Percentiles rank a stretch among this genome's conserved stretches.
Evolutionary conservation across 2,797 vertebrate species (phyloP).

Genomic region (Propithecus perrieri): DNA sequence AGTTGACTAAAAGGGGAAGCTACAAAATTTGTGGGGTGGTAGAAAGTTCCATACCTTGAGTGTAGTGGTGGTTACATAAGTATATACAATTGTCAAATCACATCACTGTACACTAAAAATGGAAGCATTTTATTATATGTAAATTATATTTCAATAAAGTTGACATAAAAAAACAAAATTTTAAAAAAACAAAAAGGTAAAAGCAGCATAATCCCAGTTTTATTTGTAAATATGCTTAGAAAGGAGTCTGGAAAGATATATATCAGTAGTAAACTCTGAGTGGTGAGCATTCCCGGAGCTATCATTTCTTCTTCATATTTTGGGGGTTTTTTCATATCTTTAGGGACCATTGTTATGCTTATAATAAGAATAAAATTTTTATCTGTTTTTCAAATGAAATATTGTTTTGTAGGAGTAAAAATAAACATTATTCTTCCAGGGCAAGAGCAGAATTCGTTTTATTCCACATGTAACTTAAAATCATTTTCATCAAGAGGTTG

Average conservation of each 20-base stretch:
- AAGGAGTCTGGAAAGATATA: background rate
- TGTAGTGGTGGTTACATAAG: rapidly evolving
- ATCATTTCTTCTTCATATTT: background rate
- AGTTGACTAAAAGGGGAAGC: background rate
- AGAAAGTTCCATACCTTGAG: background rate
- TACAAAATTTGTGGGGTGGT: background rate
- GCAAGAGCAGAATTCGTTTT: background rate
- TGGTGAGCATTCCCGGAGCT: background rate
- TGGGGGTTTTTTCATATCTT: background rate
- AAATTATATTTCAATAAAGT: background rate
- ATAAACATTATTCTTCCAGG: background rate
- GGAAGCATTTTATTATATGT: background rate
- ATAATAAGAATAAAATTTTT: background rate
- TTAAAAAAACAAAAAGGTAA: background rate
- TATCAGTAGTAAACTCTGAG: background rate
- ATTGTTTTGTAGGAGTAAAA: constrained; percentile 2
- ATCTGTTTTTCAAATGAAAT: background rate
- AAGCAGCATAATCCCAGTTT: background rate
- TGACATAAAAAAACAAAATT: background rate
- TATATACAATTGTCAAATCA: background rate
- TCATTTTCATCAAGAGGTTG: background rate
- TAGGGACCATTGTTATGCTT: background rate
- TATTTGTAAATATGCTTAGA: background rate
- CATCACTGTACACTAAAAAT: background rate
- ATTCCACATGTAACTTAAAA: background rate